These are phyloP conservation scores for Poecile montanus DNA, from an alignment of 2,797 vertebrate genomes.

Conservation along the genomic window DNA sequence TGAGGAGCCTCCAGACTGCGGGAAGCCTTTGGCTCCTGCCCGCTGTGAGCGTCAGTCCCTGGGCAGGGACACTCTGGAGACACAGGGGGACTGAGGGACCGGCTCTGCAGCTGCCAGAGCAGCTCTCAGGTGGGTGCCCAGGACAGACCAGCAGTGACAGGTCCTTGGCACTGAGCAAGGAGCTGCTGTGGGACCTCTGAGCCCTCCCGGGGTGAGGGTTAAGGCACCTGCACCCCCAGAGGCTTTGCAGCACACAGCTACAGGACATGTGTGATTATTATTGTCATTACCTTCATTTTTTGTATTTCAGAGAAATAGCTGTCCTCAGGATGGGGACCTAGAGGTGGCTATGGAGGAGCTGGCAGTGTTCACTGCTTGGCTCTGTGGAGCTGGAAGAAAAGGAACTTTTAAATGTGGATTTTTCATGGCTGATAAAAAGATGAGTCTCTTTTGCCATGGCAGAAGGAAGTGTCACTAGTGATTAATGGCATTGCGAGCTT, in stretches of 20 bases:
- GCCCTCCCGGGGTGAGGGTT: rapidly evolving
- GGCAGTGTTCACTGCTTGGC: neutral
- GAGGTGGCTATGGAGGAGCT: neutral
- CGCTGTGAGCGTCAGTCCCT: rapidly evolving
- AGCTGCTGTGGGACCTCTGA: neutral
- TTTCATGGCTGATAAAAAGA: neutral
- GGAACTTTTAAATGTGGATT: neutral
- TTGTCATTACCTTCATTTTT: neutral
- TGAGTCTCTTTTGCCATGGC: neutral
- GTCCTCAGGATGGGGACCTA: neutral
- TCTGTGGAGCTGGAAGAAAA: neutral
- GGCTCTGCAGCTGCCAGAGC: neutral
- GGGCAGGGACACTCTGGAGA: neutral
- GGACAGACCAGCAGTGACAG: rapidly evolving
- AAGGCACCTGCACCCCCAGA: neutral
- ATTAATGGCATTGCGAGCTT: neutral
- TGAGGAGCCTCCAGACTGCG: neutral
- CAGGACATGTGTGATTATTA: neutral
- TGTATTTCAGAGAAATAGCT: neutral
- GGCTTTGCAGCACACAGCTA: neutral
- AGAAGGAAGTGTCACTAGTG: constrained; percentile 9
- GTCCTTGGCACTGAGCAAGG: rapidly evolving
- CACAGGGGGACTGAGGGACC: neutral
- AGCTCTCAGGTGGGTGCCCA: neutral
- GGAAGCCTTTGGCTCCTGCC: neutral